phyloP scores from a whole-genome alignment of 2,113 vertebrate genomes.

The Circaetus cinerascens region DNA sequence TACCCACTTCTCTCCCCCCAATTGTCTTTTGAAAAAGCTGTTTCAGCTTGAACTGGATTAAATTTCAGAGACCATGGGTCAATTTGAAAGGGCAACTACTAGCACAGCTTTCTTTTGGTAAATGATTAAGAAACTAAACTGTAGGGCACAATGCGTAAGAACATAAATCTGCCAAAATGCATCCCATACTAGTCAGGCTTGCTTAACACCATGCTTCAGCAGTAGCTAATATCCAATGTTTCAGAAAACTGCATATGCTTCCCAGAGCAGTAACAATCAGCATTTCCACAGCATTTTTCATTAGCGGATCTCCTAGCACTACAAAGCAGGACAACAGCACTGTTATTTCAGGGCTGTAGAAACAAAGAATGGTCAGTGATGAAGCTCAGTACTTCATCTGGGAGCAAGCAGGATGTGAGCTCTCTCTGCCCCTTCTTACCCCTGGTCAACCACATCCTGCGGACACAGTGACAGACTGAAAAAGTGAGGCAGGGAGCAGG shows the following conservation, averaged over 20 bases:
- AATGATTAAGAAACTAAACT: constrained; percentile 6
- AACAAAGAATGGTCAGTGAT: background rate
- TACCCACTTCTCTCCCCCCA: background rate
- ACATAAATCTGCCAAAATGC: background rate
- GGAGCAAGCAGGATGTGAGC: background rate
- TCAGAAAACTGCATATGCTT: background rate
- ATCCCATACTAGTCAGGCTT: background rate
- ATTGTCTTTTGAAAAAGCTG: background rate
- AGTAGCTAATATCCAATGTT: background rate
- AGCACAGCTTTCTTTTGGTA: background rate
- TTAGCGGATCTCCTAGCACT: background rate
- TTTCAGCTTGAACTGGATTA: background rate
- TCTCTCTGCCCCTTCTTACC: background rate
- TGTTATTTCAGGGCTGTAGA: background rate
- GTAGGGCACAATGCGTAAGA: background rate
- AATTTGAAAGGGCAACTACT: background rate
- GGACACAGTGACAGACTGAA: background rate
- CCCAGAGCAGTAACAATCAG: background rate
- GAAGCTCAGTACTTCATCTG: background rate
- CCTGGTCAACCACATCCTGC: background rate
- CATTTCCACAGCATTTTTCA: background rate
- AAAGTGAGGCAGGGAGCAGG: background rate
- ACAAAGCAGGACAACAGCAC: background rate
- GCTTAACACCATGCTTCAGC: background rate
- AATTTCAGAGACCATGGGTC: background rate